Evolutionary conservation across 2,888 invertebrate genomes (phyloP).

Genomic region (Euzophera pinguis): DNA sequence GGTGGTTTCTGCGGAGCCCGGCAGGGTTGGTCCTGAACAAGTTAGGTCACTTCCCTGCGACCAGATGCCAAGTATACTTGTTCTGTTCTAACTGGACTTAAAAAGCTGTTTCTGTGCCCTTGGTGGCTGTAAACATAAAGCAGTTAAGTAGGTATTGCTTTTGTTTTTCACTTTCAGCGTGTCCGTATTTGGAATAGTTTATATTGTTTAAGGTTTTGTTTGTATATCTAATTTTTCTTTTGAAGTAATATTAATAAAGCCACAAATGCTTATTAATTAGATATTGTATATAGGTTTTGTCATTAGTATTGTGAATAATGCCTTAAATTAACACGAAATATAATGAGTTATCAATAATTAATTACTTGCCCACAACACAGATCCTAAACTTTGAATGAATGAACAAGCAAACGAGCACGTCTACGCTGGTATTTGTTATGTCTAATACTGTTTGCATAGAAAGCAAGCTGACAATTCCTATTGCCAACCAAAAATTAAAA

Average conservation of each 20-base stretch:
- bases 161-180: neutral
- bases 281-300: too few species aligned
- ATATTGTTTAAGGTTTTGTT: too few species aligned
- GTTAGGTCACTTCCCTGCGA: constrained; percentile 71
- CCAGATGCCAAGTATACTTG: constrained; percentile 75
- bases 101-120: constrained; percentile 67
- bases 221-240: too few species aligned
- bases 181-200: too few species aligned
- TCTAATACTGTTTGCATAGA: neutral
- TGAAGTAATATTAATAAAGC: too few species aligned
- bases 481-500: too few species aligned
- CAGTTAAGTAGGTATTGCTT: neutral
- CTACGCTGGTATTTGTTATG: neutral
- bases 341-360: too few species aligned
- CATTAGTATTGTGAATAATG: too few species aligned
- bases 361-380: too few species aligned
- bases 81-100: constrained; percentile 76
- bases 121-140: constrained; percentile 17
- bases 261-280: too few species aligned
- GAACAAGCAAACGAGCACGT: neutral
- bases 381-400: neutral
- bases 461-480: neutral
- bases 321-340: too few species aligned
- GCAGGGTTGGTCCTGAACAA: constrained; percentile 68
- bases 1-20: constrained; percentile 48